Evolutionary conservation across 2,888 invertebrate species (phyloP).

Genomic region (Hydrotaea cyrtoneurina): DNA sequence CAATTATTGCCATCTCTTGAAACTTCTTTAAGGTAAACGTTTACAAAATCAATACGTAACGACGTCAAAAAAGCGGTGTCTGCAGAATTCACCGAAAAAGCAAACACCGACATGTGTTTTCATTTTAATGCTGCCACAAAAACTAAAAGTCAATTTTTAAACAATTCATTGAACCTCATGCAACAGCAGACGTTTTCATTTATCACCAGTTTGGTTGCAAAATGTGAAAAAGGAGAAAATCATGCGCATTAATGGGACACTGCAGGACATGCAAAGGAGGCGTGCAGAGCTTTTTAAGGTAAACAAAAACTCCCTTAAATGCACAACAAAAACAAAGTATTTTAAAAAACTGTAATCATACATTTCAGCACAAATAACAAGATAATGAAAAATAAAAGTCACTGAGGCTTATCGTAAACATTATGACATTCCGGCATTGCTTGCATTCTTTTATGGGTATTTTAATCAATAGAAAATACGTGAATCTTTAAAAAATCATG

Average conservation of each 20-base stretch:
- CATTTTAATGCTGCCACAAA: conserved; percentile 16
- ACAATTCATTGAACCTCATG: conserved; percentile 50
- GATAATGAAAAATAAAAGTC: not conserved
- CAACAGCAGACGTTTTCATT: conserved; percentile 24
- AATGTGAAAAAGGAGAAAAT: not conserved
- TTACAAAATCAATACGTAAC: conserved; percentile 43
- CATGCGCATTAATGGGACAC: conserved; percentile 42
- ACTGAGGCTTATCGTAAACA: not conserved
- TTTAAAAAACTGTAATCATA: not conserved
- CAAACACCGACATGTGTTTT: conserved; percentile 6
- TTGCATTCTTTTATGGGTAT: not conserved
- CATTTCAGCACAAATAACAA: not conserved
- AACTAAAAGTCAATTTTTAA: conserved; percentile 44
- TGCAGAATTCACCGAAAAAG: conserved; percentile 23
- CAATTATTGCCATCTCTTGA: not conserved
- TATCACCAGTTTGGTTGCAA: not conserved
- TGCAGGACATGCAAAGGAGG: conserved; percentile 7
- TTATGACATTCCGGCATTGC: not conserved
- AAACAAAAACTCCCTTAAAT: conserved; percentile 31
- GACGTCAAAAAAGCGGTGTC: conserved; percentile 30
- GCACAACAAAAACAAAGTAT: not conserved
- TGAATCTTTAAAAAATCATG: not conserved
- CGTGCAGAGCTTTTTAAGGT: conserved; percentile 29
- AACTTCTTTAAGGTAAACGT: not conserved
- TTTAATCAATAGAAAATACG: not conserved